These are phyloP conservation scores for Pelosia muscerda DNA, from an alignment of 2,888 invertebrate species.

Conservation along the genomic window DNA sequence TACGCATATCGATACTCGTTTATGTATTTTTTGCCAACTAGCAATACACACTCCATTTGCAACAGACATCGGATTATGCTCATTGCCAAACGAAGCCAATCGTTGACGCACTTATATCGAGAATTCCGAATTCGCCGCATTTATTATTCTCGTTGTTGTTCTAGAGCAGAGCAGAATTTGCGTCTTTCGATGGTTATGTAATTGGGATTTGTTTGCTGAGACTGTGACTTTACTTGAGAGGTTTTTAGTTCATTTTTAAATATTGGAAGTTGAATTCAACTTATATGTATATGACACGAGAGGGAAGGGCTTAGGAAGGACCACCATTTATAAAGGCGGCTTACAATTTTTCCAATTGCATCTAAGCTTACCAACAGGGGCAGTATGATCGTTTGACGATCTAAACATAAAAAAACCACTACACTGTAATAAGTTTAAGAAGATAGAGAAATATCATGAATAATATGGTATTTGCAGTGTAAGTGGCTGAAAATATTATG, in stretches of 20 bases:
- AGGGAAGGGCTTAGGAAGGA: no score
- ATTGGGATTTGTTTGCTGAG: neutral
- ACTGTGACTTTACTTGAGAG: neutral
- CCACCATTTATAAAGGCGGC: no score
- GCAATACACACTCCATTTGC: slow-evolving; percentile 25
- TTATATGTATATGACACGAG: no score
- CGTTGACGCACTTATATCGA: slow-evolving; percentile 43
- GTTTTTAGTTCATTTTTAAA: neutral
- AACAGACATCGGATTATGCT: slow-evolving; percentile 35
- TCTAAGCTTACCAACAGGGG: no score
- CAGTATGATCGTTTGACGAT: no score
- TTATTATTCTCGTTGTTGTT: slow-evolving; percentile 31
- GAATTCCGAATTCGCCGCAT: slow-evolving; percentile 42
- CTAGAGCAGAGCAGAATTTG: slow-evolving; percentile 30
- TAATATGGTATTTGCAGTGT: no score
- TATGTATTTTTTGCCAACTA: neutral
- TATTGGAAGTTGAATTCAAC: neutral
- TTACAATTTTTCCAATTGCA: no score
- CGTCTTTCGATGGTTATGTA: slow-evolving; percentile 21
- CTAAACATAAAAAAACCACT: no score
- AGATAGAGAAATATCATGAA: no score
- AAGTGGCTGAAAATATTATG: neutral
- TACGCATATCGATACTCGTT: neutral
- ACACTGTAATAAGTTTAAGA: no score
- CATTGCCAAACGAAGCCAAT: slow-evolving; percentile 72